A percentile compares a stretch with the other conserved stretches of the same genome.
These are phyloP conservation scores for Mantis religiosa DNA, from an alignment of 2,888 invertebrate genomes.

Conservation along the genomic window DNA sequence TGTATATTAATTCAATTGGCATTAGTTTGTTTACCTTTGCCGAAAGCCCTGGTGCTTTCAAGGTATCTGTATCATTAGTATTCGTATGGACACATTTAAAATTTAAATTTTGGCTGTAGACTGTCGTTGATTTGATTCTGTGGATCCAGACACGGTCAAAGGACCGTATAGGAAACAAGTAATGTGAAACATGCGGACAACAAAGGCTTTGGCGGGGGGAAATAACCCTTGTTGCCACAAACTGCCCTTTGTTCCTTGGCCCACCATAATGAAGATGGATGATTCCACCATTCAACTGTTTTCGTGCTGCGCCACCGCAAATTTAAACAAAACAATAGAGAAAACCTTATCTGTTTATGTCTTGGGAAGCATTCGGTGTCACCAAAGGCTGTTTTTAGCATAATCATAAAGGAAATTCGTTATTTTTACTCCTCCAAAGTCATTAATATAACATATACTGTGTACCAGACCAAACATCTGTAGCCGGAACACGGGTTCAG, in stretches of 20 bases:
- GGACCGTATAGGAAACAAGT: neutral
- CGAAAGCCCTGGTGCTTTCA: neutral
- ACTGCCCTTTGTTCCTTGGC: constrained; percentile 2
- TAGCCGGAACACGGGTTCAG: too few relatives aligned
- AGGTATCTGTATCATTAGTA: neutral
- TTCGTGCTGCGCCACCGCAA: neutral
- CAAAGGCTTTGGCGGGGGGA: neutral
- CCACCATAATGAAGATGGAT: constrained; percentile 9
- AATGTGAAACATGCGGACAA: neutral
- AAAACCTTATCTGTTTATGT: neutral
- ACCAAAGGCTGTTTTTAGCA: too few relatives aligned
- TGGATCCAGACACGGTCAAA: neutral
- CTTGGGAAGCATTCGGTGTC: neutral
- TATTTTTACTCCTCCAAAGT: too few relatives aligned
- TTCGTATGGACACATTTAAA: neutral
- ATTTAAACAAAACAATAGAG: neutral
- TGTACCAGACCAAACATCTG: too few relatives aligned
- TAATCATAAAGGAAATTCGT: too few relatives aligned
- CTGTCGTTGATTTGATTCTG: neutral
- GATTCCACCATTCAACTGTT: neutral
- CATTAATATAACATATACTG: too few relatives aligned
- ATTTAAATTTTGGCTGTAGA: neutral
- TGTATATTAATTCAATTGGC: too few relatives aligned
- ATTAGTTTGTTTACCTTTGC: neutral
- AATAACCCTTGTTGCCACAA: neutral